Evolutionary conservation across 2,113 vertebrate genomes (phyloP), one percentile per base, ranked within the genome.

Genomic region (Chascanopsetta lugubris): DNA sequence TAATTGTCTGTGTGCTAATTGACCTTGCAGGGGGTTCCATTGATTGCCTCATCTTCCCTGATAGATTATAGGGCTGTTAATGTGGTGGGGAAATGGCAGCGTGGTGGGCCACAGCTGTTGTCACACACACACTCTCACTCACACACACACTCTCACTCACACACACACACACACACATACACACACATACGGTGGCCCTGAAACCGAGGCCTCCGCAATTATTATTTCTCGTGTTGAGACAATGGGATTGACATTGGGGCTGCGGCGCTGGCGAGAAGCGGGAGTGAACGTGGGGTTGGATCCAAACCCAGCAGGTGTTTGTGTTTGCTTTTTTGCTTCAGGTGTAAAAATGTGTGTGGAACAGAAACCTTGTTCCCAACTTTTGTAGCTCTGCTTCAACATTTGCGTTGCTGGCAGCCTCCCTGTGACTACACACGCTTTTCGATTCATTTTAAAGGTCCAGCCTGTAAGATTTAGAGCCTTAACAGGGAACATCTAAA

Each of bases 11-110:
- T 91, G 91, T 78, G 93, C 94, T 95, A 91, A 97, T 96, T 97
- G 96, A 97, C 96, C 95, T 97, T 96, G 95, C 92, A 85, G 95
- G 94, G 90, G 84, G 87, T 75, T 82, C 74, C 89, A 90, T 89
- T 90, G 89, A 88, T 90, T 90, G 89, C 94, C 93, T 96, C 95
- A 96, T 98, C 94, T 96, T 96, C 96, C 95, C 94, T 95, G 94
- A 97, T 97, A 96, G 96, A 99, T 99, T 98, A 97, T 97, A 96
- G 96, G 96, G 94, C 94, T 94, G 94, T 97, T 99, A 97, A 97
- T 98, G 97, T 96, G 94, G 94, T 93, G 93, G 94, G 94, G 94
- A 96, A 97, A 97, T 97, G 94, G 95, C 94, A 94, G 91, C 92
- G 89, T 94, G 93, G 93, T 91, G 94, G 94, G 84, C 91, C 96